Evolutionary conservation across 2,113 vertebrate species (phyloP).

Genomic region (Morone saxatilis): DNA sequence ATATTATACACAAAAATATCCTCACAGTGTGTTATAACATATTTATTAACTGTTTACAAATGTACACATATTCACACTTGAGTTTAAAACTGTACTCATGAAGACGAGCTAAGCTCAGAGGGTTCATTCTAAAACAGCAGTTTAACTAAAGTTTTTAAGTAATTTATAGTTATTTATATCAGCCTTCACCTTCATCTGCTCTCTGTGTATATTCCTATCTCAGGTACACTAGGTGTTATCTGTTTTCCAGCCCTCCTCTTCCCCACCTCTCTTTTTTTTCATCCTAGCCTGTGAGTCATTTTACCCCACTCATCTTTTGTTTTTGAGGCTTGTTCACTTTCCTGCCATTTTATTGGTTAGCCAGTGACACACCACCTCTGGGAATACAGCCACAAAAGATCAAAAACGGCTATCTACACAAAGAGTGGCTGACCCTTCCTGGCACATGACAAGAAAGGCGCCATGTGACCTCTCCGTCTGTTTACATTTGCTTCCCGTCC

Average conservation of each 20-base stretch:
- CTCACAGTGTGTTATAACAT: too few species aligned
- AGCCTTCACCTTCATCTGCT: neutral
- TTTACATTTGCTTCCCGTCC: conserved; percentile 60
- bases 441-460: conserved; percentile 29
- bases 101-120: neutral
- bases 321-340: conserved; percentile 41
- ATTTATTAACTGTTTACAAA: neutral
- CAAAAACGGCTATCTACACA: conserved; percentile 61
- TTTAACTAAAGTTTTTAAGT: too few species aligned
- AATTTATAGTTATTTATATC: neutral
- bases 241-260: neutral
- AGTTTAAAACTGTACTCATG: neutral
- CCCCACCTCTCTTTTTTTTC: neutral
- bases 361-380: conserved; percentile 67
- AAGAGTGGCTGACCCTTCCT: conserved; percentile 23
- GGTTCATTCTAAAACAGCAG: neutral
- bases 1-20: too few species aligned
- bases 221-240: neutral
- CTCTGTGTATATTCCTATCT: neutral
- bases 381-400: conserved; percentile 48
- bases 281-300: neutral
- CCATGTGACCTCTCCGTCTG: conserved; percentile 49
- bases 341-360: conserved; percentile 69
- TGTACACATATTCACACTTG: neutral
- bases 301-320: neutral